Evolutionary conservation across 2,888 invertebrate genomes (phyloP).

Genomic region (Petrophora chlorosata): DNA sequence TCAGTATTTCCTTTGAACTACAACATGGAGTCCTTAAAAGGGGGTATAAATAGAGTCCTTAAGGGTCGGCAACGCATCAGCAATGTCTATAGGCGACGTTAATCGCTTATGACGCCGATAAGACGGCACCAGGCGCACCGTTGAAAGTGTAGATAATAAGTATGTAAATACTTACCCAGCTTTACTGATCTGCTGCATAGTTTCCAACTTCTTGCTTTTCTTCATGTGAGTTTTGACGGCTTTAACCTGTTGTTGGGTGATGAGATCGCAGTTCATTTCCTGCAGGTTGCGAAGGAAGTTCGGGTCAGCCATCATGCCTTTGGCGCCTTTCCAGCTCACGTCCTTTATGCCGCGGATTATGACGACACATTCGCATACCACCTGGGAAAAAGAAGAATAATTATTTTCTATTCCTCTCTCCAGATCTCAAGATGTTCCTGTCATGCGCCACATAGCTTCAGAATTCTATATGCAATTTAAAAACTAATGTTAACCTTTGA

Average conservation of each 20-base stretch:
- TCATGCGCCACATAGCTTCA: not conserved
- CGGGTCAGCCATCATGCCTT: slow-evolving; percentile 96
- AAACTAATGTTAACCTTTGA: too few species aligned
- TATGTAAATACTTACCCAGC: slow-evolving; percentile 85
- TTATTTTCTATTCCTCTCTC: not conserved
- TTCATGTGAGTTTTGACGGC: slow-evolving; percentile 89
- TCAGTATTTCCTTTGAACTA: too few species aligned
- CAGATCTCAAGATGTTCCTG: too few species aligned
- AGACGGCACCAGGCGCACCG: too few species aligned
- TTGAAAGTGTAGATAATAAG: too few species aligned
- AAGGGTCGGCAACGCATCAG: too few species aligned
- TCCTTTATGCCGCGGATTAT: slow-evolving; percentile 93
- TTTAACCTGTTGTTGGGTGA: slow-evolving; percentile 88
- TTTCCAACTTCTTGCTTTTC: slow-evolving; percentile 87
- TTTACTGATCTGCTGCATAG: slow-evolving; percentile 92
- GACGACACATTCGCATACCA: slow-evolving; percentile 95
- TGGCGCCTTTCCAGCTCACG: slow-evolving; percentile 95
- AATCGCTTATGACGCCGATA: too few species aligned
- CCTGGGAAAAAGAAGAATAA: slow-evolving; percentile 46
- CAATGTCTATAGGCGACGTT: too few species aligned
- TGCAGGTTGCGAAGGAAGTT: slow-evolving; percentile 91
- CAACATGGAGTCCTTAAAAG: too few species aligned
- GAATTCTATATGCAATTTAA: not conserved
- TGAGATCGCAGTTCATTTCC: slow-evolving; percentile 93
- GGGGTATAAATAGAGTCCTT: too few species aligned